phyloP scores from a whole-genome alignment of 2,113 vertebrate species.

The Ornithorhynchus anatinus region DNA sequence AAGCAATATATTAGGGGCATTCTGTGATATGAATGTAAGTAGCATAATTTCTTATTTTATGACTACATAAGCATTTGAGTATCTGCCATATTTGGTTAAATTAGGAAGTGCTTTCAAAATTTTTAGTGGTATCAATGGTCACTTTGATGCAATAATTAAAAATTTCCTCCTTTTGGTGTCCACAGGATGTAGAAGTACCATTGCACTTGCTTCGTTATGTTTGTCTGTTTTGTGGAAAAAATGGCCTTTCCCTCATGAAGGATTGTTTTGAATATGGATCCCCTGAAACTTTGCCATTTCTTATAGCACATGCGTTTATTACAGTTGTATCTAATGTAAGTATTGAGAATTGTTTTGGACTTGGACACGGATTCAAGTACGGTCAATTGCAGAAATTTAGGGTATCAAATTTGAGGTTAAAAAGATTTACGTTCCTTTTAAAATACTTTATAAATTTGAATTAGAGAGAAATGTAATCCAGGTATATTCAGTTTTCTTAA shows the following conservation, averaged over 20 bases:
- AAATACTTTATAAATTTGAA: too few relatives aligned
- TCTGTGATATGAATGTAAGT: slow-evolving; percentile 99
- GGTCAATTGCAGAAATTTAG: slow-evolving; percentile 4
- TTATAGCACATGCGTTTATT: slow-evolving; percentile 98
- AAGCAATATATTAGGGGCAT: slow-evolving; percentile 98
- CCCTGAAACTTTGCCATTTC: slow-evolving; percentile 93
- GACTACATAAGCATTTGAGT: background rate
- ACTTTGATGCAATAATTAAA: background rate
- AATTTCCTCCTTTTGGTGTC: background rate
- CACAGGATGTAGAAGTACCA: slow-evolving; percentile 96
- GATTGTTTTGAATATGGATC: slow-evolving; percentile 95
- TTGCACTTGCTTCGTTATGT: slow-evolving; percentile 98
- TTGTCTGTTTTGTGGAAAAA: slow-evolving; percentile 97
- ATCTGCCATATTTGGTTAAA: background rate
- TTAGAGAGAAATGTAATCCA: too few relatives aligned
- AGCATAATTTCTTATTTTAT: slow-evolving; percentile 11
- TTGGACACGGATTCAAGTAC: background rate
- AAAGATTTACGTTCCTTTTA: too few relatives aligned
- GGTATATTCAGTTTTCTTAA: too few relatives aligned
- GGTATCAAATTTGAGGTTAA: too few relatives aligned
- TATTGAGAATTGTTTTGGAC: slow-evolving; percentile 36
- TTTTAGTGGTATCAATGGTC: background rate
- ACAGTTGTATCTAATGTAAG: slow-evolving; percentile 98
- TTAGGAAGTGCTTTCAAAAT: background rate
- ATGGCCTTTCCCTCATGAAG: slow-evolving; percentile 98